Percentiles rank a stretch among this genome's conserved stretches.
These are phyloP conservation scores for Delia radicum DNA, from an alignment of 1,140 invertebrate species.

Conservation along the genomic window DNA sequence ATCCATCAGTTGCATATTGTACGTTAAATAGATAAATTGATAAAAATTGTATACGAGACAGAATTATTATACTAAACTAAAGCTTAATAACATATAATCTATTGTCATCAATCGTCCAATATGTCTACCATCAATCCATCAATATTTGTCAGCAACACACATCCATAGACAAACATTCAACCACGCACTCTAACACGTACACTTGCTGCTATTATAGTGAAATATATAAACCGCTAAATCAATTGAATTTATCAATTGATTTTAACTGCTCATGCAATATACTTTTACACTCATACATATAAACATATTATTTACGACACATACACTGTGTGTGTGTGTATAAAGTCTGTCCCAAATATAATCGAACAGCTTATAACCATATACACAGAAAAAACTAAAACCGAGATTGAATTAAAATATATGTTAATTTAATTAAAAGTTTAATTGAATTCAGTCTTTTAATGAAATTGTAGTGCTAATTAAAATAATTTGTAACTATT, in stretches of 20 bases:
- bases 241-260: slow-evolving; percentile 57
- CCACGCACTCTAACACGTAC: neutral
- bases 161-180: neutral
- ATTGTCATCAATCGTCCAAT: slow-evolving; percentile 32
- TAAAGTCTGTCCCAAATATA: too few species aligned
- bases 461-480: too few species aligned
- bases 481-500: too few species aligned
- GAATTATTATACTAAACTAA: slow-evolving; percentile 14
- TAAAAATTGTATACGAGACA: slow-evolving; percentile 2
- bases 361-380: neutral
- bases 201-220: neutral
- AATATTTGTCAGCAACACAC: slow-evolving; percentile 29
- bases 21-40: slow-evolving; percentile 27
- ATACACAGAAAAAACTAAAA: neutral
- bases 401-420: too few species aligned
- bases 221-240: slow-evolving; percentile 45
- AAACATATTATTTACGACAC: neutral
- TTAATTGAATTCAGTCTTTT: too few species aligned
- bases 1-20: slow-evolving; percentile 41
- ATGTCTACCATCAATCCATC: slow-evolving; percentile 54
- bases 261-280: slow-evolving; percentile 44
- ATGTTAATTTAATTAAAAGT: too few species aligned
- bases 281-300: neutral
- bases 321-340: too few species aligned
- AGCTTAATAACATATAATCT: slow-evolving; percentile 27